These are phyloP conservation scores for Sarcophaga subvicina DNA, from an alignment of 2,888 invertebrate genomes.

Conservation along the genomic window DNA sequence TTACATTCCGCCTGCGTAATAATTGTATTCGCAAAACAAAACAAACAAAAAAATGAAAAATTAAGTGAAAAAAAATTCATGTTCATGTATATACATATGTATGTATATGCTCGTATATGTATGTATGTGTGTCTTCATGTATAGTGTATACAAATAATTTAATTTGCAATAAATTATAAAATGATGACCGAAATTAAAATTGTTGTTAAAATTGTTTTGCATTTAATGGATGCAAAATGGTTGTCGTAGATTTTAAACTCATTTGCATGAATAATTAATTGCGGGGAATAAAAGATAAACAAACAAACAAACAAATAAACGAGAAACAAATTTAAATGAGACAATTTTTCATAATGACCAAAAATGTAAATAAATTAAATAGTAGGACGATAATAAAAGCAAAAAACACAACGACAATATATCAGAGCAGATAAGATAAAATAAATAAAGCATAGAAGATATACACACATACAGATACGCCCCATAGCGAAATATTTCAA, in stretches of 20 bases:
- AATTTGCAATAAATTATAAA: slow-evolving; percentile 76
- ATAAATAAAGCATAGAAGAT: too few species aligned
- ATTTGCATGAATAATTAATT: slow-evolving; percentile 77
- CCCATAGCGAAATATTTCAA: too few species aligned
- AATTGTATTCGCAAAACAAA: neutral
- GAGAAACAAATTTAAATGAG: neutral
- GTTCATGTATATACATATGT: neutral
- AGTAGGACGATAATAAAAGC: too few species aligned
- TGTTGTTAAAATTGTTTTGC: slow-evolving; percentile 68
- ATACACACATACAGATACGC: too few species aligned
- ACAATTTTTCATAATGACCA: too few species aligned
- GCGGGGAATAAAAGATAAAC: slow-evolving; percentile 37
- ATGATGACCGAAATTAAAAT: slow-evolving; percentile 70
- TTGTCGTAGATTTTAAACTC: slow-evolving; percentile 72
- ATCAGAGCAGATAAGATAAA: too few species aligned
- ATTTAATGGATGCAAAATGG: slow-evolving; percentile 75
- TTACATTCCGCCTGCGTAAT: slow-evolving; percentile 3
- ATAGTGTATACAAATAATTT: slow-evolving; percentile 75
- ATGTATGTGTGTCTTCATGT: neutral
- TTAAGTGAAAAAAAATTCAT: slow-evolving; percentile 22
- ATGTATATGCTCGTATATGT: neutral
- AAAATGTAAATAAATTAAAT: too few species aligned
- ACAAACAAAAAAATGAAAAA: slow-evolving; percentile 14
- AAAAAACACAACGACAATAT: too few species aligned
- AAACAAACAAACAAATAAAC: neutral